Conservation (phyloP, 2,113 vertebrate species). For the Sorex araneus region DNA sequence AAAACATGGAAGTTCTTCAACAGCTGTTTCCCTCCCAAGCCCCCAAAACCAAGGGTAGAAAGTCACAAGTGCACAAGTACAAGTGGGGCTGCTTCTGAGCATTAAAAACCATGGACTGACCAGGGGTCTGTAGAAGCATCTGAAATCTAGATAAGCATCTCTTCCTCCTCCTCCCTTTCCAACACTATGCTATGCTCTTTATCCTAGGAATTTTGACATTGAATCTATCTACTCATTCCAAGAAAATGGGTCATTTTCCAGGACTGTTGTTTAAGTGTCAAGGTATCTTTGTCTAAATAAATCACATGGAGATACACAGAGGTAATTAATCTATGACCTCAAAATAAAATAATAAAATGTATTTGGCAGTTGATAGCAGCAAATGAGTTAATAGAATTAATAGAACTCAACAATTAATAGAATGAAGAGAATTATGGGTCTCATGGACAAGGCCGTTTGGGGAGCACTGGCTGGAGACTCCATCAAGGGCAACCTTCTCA, state of each 20-base stretch:
- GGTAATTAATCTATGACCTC: background rate
- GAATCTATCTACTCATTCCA: background rate
- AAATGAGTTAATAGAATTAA: background rate
- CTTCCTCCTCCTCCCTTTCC: fast-evolving
- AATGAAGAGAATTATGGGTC: background rate
- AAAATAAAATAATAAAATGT: background rate
- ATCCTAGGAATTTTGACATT: background rate
- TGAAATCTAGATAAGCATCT: background rate
- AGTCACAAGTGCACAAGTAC: constrained; percentile 35
- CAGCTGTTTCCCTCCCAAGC: background rate
- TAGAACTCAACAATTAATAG: background rate
- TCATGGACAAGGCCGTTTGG: background rate
- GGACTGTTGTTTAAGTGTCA: background rate
- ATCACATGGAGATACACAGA: background rate
- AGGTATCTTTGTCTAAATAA: background rate
- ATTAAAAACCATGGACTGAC: background rate
- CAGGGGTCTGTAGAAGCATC: background rate
- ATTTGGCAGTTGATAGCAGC: background rate
- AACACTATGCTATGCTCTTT: background rate
- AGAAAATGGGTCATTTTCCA: background rate
- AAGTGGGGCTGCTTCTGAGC: background rate
- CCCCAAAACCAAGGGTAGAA: background rate
- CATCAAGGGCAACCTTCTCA: background rate
- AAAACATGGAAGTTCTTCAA: background rate
- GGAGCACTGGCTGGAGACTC: background rate